These are phyloP conservation scores for Lacanobia wlatinum DNA, from an alignment of 2,888 invertebrate genomes.

Conservation along the genomic window DNA sequence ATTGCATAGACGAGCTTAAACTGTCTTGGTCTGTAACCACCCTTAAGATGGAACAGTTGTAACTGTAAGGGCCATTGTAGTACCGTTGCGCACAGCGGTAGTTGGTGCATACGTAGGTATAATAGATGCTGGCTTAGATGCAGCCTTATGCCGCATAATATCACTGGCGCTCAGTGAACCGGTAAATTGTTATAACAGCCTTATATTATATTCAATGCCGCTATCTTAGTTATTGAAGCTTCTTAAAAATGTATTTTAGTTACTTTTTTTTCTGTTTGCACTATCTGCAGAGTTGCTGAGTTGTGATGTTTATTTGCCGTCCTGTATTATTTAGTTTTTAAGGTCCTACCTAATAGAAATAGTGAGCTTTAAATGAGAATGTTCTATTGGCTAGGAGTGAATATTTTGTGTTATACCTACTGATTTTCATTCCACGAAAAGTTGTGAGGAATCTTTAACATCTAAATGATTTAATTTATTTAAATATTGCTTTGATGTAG, in stretches of 20 bases:
- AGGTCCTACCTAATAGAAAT: conserved; percentile 3
- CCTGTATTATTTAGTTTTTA: conserved; percentile 48
- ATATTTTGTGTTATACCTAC: neutral
- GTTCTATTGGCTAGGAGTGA: neutral
- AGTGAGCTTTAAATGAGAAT: conserved; percentile 9
- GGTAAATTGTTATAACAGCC: conserved; percentile 37
- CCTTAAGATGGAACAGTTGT: conserved; percentile 28
- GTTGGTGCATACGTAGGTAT: conserved; percentile 16
- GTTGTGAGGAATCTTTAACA: neutral
- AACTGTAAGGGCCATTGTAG: conserved; percentile 48
- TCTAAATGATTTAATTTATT: conserved; percentile 4
- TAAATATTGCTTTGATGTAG: conserved; percentile 5
- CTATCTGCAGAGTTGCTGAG: conserved; percentile 20
- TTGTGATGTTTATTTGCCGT: conserved; percentile 45
- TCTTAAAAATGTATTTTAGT: conserved; percentile 7
- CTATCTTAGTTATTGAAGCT: conserved; percentile 17
- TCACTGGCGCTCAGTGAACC: conserved; percentile 40
- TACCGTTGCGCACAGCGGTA: conserved; percentile 34
- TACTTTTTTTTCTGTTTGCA: neutral
- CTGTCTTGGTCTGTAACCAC: neutral
- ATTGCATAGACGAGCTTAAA: neutral
- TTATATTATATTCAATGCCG: conserved; percentile 30
- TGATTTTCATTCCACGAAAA: neutral
- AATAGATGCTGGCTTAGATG: conserved; percentile 14
- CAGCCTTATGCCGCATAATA: conserved; percentile 21